phyloP scores from a whole-genome alignment of 1,140 invertebrate species.

The Magallana ariakensis region DNA sequence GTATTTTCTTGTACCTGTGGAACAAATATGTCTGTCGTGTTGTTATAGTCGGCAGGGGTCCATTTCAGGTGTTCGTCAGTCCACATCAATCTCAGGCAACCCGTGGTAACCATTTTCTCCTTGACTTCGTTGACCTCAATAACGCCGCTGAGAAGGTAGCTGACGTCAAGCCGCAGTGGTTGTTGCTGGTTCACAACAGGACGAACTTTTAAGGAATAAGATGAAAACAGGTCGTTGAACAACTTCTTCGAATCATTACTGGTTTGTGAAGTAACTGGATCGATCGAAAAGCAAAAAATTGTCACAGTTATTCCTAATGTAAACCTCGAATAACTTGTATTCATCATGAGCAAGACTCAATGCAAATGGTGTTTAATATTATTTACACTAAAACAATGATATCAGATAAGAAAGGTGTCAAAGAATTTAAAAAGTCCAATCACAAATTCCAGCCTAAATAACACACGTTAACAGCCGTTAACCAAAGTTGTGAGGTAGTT shows the following conservation, averaged over 20 bases:
- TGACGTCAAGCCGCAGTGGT: not conserved
- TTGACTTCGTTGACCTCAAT: slow-evolving; percentile 46
- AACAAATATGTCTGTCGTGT: slow-evolving; percentile 18
- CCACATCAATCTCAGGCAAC: slow-evolving; percentile 28
- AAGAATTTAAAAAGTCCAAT: too few relatives aligned
- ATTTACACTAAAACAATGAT: too few relatives aligned
- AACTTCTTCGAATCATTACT: not conserved
- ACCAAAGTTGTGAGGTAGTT: too few relatives aligned
- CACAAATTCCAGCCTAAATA: too few relatives aligned
- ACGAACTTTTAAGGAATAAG: not conserved
- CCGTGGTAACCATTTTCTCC: slow-evolving; percentile 47
- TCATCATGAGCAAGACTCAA: too few relatives aligned
- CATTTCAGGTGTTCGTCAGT: slow-evolving; percentile 43
- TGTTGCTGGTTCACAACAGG: not conserved
- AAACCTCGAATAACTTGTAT: too few relatives aligned
- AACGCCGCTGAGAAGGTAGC: not conserved
- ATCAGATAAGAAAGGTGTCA: too few relatives aligned
- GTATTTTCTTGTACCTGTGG: slow-evolving; percentile 17
- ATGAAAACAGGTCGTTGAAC: not conserved
- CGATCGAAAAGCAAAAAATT: not conserved
- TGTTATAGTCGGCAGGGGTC: slow-evolving; percentile 4
- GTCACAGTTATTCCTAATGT: not conserved
- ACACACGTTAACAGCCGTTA: too few relatives aligned
- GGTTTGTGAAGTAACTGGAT: not conserved
- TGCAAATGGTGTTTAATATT: too few relatives aligned